phyloP scores from a whole-genome alignment of 2,797 vertebrate genomes.

The Furcifer pardalis region DNA sequence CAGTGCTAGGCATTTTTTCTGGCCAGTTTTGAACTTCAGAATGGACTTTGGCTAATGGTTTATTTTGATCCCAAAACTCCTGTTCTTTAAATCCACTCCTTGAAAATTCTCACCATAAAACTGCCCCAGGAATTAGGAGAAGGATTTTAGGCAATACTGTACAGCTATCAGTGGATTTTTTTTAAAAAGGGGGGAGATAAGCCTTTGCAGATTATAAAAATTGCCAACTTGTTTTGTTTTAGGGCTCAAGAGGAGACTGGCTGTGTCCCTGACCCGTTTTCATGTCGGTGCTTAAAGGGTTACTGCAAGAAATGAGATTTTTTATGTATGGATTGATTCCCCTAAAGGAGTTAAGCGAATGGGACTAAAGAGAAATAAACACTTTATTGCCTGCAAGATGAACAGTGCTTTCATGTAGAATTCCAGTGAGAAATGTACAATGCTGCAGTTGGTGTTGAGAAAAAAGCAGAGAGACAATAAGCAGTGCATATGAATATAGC shows the following conservation, averaged over 20 bases:
- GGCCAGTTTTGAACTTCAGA: neutral
- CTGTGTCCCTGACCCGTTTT: slow-evolving; percentile 36
- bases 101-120: neutral
- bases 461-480: neutral
- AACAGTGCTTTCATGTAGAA: neutral
- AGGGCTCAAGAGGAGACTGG: neutral
- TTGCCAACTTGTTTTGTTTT: neutral
- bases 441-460: neutral
- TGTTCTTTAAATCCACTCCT: neutral
- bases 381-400: neutral
- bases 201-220: slow-evolving; percentile 26
- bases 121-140: too few species aligned
- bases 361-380: neutral
- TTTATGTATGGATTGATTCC: slow-evolving; percentile 36
- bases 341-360: neutral
- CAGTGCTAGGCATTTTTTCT: neutral
- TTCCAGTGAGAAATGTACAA: neutral
- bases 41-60: slow-evolving; percentile 18
- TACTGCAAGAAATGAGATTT: slow-evolving; percentile 22
- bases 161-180: neutral
- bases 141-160: too few species aligned
- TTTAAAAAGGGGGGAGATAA: neutral
- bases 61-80: slow-evolving; percentile 1
- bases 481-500: neutral
- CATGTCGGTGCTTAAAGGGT: slow-evolving; percentile 13